Base-by-base conservation (phyloP, 2,888 invertebrate species). In the Electrophaes corylata region DNA sequence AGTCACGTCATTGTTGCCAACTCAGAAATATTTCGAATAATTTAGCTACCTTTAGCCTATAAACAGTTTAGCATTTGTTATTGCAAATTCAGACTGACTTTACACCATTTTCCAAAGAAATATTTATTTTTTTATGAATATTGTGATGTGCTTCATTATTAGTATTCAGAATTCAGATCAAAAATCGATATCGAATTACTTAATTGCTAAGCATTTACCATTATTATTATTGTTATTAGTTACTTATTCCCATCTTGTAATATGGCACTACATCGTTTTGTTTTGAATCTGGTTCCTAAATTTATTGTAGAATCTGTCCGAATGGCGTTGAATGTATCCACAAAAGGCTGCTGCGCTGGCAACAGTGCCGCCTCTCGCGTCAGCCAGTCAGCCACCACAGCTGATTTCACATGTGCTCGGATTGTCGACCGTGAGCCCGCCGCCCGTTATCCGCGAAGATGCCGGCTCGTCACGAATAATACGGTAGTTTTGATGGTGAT, bases 351-450 rank as follows among this genome's bases (percentile, higher is more conserved):
- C 5, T 19, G 18, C 16, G 45, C 50, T 59, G 50, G 50, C 41
- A 54, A 46, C 19, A 33, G 8, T 16, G 26, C 35, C 29, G 54
- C 45, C 26, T 47, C 35, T 3, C 63, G 64, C 70, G 69, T 52
- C 67, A 66, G 67, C 60, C 65, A 67, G 77, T n/a, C n/a, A n/a
- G 5, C 10, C 5, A 10, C 82, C 71, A 87, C 91, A 90, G 91
- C 89, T 90, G 90, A 90, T 88, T 90, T 91, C 90, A 90, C 89
- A 89, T 86, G 86, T 84, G 76, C 69, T 81, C 62, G 46, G 56
- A 70, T 73, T 75, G 75, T 72, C 70, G 60, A 70, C 65, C 72
- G 84, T 72, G 79, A 83, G 86, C 77, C 68, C 78, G 86, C 64
- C 83, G 84, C 76, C 77, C 84, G n/a, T n/a, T n/a, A n/a, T 67